Conservation (phyloP, 2,113 vertebrate species). For the Xyrauchen texanus region DNA sequence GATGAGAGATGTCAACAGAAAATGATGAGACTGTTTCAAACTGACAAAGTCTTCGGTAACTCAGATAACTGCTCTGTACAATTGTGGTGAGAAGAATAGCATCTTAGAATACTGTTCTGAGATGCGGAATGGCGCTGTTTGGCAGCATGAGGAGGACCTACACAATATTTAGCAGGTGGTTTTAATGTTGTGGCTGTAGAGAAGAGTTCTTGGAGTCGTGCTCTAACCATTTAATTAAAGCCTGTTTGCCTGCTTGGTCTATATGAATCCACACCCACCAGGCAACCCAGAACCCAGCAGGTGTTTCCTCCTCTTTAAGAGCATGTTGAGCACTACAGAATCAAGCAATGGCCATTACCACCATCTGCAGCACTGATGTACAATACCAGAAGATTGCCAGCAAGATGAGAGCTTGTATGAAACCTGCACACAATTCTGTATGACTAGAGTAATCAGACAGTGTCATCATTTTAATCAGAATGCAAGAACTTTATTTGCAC, state of each 20-base stretch:
- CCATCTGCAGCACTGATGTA: conserved; percentile 38
- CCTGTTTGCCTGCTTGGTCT: neutral
- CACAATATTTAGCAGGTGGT: neutral
- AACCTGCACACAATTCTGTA: neutral
- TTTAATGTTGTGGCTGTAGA: neutral
- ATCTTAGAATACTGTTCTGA: no score
- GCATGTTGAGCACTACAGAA: neutral
- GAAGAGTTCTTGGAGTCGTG: conserved; percentile 10
- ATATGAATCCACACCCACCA: conserved; percentile 33
- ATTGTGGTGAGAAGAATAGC: no score
- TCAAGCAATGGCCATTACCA: conserved; percentile 25
- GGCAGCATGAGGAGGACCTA: no score
- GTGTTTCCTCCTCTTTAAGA: conserved; percentile 42
- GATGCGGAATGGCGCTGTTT: no score
- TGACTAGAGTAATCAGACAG: neutral
- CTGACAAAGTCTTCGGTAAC: no score
- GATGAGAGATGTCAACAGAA: no score
- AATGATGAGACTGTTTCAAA: no score
- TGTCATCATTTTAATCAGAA: neutral
- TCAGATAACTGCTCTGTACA: no score
- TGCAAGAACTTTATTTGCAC: neutral
- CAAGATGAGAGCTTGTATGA: conserved; percentile 8
- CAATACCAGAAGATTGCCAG: conserved; percentile 8
- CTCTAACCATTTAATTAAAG: conserved; percentile 50
- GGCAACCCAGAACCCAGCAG: conserved; percentile 38